Evolutionary conservation across 2,888 invertebrate species (phyloP), one percentile per base, ranked within the genome.

Genomic region (Hirtodrosophila alboralis): DNA sequence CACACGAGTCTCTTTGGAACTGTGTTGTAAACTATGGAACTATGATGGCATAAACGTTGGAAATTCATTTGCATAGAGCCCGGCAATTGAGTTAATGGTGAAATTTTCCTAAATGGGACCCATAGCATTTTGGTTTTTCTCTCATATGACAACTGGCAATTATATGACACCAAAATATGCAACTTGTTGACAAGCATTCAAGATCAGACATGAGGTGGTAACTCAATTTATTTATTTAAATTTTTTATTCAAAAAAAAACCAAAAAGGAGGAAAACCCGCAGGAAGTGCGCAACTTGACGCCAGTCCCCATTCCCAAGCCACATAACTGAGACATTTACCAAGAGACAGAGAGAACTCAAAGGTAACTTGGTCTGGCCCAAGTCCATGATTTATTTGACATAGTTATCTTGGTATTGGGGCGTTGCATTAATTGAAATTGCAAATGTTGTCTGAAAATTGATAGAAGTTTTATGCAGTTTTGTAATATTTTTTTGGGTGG

Each of bases 141-240:
- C 14, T 43, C 8, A 18, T 33, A 49, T 57, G 70, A 47, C 57
- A 70, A 59, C 49, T 49, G 56, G 64, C 74, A 72, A 73, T 68
- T 65, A 65, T 54, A 51, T 68, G 64, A 75, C 73, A 73, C 73
- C 64, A 76, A 62, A 53, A 76, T 61, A 69, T 66, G 65, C 72
- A 81, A 81, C 83, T 86, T 83, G 86, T 81, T 84, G 86, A 86
- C 84, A 81, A 53, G 51, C 67, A 51, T 68, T 70, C 51, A 43
- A 75, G 84, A 40, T 56, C 69, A 61, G 51, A 26, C 43, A 47
- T 67, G 38, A 78, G 88, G 88, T 88, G 88, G 88, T 87, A 88
- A 88, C 88, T 88, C 80, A 89, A 88, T 88, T 88, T 89, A 88
- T 88, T 89, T 89, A 89, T 88, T 89, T 80, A 89, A 88, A 88